Base-by-base conservation (phyloP, 1,140 invertebrate species). In the Andrena cerasifolii region DNA sequence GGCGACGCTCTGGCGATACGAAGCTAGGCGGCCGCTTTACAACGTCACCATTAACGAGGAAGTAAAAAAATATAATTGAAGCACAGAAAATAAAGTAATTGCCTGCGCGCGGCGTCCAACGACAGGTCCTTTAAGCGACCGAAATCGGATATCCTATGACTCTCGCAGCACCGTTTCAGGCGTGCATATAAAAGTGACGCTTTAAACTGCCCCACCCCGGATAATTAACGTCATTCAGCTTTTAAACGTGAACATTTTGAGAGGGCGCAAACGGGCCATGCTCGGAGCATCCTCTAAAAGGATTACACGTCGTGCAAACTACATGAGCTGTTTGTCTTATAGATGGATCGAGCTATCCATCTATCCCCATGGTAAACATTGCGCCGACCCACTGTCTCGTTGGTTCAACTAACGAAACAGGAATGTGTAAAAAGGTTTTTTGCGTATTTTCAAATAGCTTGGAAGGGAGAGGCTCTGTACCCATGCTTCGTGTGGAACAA, bases 321-420 rank as follows among this genome's bases (percentile, higher is more conserved):
- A 24, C 21, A 21, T 33, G n/a, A 43, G 31, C 67, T 58, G 67
- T 70, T 70, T 70, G 16, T n/a, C 68, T 49, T 61, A 71, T 71
- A 47, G 68, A 71, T 59, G 54, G 28, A 59, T 71, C 68, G 68
- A 59, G n/a, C n/a, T n/a, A n/a, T n/a, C n/a, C n/a, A n/a, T 18
- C 43, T 33, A 49, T 49, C 43, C 3, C 12, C 14, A 28, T 24
- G 54, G 56, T n/a, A 71, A 71, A 59, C 43, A 58, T 68, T 16
- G 33, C 28, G 40, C 59, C 40, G 12, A 28, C 51, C 3, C 49
- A 7, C 45, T 12, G 18, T 31, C 21, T 31, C 36, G 1, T 21
- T 31, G 12, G 14, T n/a, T n/a, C n/a, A n/a, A 56, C 24, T 18
- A 1, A 18, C 14, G 0, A 66, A 71, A 33, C 8, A 33, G 53